Evolutionary conservation across 1,140 invertebrate species (phyloP).

Genomic region (Odontomachus brunneus): DNA sequence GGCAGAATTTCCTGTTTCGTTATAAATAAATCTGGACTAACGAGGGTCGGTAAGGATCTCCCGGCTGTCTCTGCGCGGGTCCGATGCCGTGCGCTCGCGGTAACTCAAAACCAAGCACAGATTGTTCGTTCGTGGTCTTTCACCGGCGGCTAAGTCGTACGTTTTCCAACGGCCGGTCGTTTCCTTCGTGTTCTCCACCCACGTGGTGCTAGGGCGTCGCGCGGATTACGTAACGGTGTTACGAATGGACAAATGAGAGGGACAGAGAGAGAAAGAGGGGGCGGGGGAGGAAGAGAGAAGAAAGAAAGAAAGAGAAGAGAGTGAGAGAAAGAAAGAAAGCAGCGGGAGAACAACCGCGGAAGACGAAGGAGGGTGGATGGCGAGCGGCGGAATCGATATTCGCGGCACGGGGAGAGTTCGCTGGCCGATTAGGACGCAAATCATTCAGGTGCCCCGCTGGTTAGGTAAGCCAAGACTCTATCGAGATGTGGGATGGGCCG

Average conservation of each 20-base stretch:
- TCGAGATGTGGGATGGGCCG: conserved; percentile 75
- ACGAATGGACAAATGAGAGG: conserved; percentile 29
- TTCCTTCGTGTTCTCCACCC: conserved; percentile 75
- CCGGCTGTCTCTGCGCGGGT: conserved; percentile 19
- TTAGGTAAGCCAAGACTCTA: conserved; percentile 74
- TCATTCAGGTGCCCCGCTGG: conserved; percentile 78
- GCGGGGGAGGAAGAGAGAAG: background rate
- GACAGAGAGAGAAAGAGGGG: conserved; percentile 1
- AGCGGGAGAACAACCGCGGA: conserved; percentile 10
- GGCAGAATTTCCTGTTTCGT: conserved; percentile 56
- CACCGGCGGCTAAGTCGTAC: conserved; percentile 58
- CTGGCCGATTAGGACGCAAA: conserved; percentile 81
- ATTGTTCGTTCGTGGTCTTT: conserved; percentile 57
- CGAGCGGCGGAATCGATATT: conserved; percentile 51
- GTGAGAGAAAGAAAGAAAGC: background rate
- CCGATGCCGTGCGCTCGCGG: conserved; percentile 42
- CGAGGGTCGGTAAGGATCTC: conserved; percentile 43
- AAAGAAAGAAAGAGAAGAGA: conserved; percentile 12
- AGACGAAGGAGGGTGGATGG: conserved; percentile 20
- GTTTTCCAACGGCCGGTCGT: conserved; percentile 66
- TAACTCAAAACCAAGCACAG: conserved; percentile 66
- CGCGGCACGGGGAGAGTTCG: conserved; percentile 71
- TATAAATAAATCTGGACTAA: conserved; percentile 56
- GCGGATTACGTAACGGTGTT: conserved; percentile 64
- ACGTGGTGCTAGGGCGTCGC: conserved; percentile 60